A percentile compares a stretch with the other conserved stretches of the same genome.
Conservation (phyloP, 2,113 vertebrate species). For the Anarrhichthys ocellatus region DNA sequence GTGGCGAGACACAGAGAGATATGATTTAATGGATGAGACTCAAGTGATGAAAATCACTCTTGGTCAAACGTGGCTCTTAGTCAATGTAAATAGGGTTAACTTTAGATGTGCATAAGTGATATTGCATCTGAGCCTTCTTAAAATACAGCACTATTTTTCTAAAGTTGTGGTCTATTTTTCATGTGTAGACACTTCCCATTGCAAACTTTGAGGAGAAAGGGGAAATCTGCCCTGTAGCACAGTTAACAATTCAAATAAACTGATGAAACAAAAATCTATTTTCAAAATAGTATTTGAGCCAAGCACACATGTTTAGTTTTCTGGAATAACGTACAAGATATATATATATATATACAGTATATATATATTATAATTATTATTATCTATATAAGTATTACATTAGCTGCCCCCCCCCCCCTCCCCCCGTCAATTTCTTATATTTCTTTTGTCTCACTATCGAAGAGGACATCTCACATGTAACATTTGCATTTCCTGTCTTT, state of each 20-base stretch:
- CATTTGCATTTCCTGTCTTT: constrained; percentile 18
- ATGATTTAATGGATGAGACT: constrained; percentile 73
- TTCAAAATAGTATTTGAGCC: not conserved
- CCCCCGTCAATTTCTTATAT: not conserved
- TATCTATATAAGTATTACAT: not conserved
- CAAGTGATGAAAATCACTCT: constrained; percentile 66
- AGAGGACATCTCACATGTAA: constrained; percentile 13
- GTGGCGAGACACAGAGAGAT: constrained; percentile 34
- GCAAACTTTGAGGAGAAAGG: constrained; percentile 2
- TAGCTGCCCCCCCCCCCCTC: not conserved
- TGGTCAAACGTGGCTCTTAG: constrained; percentile 40
- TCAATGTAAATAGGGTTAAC: constrained; percentile 59
- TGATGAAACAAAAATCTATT: not conserved
- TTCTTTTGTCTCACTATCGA: constrained; percentile 19
- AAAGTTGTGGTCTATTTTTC: constrained; percentile 20
- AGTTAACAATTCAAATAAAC: not conserved
- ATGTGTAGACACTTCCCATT: constrained; percentile 13
- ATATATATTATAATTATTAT: not conserved
- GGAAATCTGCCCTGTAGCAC: not conserved
- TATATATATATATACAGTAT: not conserved
- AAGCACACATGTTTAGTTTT: not conserved
- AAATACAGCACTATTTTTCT: constrained; percentile 17
- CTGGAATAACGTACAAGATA: not conserved
- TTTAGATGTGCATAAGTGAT: constrained; percentile 40
- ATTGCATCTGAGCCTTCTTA: constrained; percentile 5